Evolutionary conservation across 92 coral and sea anemone species (phyloP), one percentile per base, ranked within the genome.

Genomic region (Bergia puertoricense): DNA sequence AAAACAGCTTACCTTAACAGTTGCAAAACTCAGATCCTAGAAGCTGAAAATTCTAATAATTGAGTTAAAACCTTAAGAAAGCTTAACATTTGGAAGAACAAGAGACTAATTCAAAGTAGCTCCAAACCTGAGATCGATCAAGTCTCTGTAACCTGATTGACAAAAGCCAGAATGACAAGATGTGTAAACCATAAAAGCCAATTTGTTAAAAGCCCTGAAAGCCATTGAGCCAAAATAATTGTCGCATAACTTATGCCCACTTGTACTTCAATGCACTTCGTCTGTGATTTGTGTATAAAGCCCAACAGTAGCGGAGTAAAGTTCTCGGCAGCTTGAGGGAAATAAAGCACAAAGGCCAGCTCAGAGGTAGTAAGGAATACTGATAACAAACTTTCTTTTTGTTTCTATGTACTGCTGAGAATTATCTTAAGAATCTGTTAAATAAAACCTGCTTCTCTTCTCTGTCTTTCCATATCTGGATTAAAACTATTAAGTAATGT

Each of bases 321-420:
- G 23, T 18, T 40, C 46, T 0, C 67, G 18, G 2, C 85, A 62
- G 30, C 4, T 81, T 38, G 74, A 57, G 54, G 50, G 72, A 8
- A 37, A 79, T 48, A 79, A 79, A 79, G 82, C 82, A 66, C 82
- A 36, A 48, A 46, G 30, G 74, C 51, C 72, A 57, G 73, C 20
- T 8, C 40, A 57, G 85, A 81, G 85, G 85, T 81, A 81, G 74
- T 81, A 66, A 59, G n/a, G 38, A 8, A 10, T 41, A 39, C 41
- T 38, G 7, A 23, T 62, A 15, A 1, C 6, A 42, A 41, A 42
- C n/a, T 7, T 16, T 20, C 73, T 40, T 4, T 15, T 39, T 11
- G 43, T 13, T 75, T 75, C 9, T 3, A 2, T 4, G 10, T 75
- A 41, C 57, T 54, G 59, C 59, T 54, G 16, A 11, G 59, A 54